phyloP scores from a whole-genome alignment of 1,140 invertebrate genomes.

The Uloborus diversus region DNA sequence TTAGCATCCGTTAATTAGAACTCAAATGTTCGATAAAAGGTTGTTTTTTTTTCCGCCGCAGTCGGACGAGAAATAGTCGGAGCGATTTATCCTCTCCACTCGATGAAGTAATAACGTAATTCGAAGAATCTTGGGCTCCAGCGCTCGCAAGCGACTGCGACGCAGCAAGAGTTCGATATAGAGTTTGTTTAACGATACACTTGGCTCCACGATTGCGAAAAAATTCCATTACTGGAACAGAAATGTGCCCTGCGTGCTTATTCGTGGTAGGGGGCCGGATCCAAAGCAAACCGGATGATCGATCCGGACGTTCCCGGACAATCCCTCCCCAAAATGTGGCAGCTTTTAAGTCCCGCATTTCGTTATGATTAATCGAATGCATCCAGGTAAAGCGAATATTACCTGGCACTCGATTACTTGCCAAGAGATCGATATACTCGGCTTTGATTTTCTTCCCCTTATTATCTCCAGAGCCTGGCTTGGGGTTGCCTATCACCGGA shows the following conservation, averaged over 20 bases:
- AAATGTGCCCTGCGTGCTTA: background rate
- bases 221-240: slow-evolving; percentile 27
- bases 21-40: slow-evolving; percentile 50
- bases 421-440: background rate
- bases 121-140: background rate
- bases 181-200: background rate
- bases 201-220: slow-evolving; percentile 18
- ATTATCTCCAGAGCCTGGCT: background rate
- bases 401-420: background rate
- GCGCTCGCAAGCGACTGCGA: background rate
- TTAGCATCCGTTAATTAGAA: slow-evolving; percentile 50
- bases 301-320: background rate
- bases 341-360: background rate
- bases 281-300: background rate
- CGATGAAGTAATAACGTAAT: slow-evolving; percentile 23
- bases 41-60: background rate
- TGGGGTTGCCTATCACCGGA: background rate
- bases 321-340: background rate
- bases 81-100: slow-evolving; percentile 14
- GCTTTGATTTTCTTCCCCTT: background rate
- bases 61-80: background rate
- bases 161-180: background rate
- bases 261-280: background rate
- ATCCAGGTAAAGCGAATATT: background rate
- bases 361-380: slow-evolving; percentile 4